Base-by-base conservation (phyloP, 2,888 invertebrate species). In the Hoplodrina ambigua region DNA sequence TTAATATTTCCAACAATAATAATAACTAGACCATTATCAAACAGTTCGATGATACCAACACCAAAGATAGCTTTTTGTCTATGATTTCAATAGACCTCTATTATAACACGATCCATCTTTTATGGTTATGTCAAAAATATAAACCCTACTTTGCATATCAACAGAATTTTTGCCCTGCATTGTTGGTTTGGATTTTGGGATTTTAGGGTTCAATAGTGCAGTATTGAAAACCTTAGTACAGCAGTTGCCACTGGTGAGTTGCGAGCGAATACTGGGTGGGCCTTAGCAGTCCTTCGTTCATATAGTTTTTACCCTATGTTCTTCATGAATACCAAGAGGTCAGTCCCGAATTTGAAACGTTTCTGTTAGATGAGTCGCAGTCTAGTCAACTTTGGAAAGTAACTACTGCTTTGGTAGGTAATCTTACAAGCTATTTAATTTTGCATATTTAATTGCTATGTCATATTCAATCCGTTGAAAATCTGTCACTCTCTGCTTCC, bases 61-160 rank as follows among this genome's bases (percentile, higher is more conserved):
- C 60, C 75, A 56, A 13, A 80, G 75, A 83, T 54, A 81, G 4
- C 46, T 20, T 71, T 71, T 85, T 85, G 85, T 85, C 73, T 83
- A 75, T 78, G 71, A 78, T 75, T 81, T 84, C 72, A 72, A 81
- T 80, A 88, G 88, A 86, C 87, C 88, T 88, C 90, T 93, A 91
- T 90, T 88, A 87, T 87, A 90, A 91, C 87, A 84, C 87, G 92
- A 94, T 92, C 92, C 90, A 93, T 94, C 94, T 93, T 92, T 94
- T 94, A 92, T 94, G 91, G 91, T 89, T 91, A 89, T 91, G 94
- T 94, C 95, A 94, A 86, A 89, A 88, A 85, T 86, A 84, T 82
- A 90, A 56, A 90, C 88, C 87, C 91, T 88, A 82, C 87, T 95
- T 95, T 95, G 94, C 95, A 95, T 95, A 94, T 94, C 93, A 95